Evolutionary conservation across 2,888 invertebrate species (phyloP), one percentile per base, ranked within the genome.

Genomic region (Aphidius colemani): DNA sequence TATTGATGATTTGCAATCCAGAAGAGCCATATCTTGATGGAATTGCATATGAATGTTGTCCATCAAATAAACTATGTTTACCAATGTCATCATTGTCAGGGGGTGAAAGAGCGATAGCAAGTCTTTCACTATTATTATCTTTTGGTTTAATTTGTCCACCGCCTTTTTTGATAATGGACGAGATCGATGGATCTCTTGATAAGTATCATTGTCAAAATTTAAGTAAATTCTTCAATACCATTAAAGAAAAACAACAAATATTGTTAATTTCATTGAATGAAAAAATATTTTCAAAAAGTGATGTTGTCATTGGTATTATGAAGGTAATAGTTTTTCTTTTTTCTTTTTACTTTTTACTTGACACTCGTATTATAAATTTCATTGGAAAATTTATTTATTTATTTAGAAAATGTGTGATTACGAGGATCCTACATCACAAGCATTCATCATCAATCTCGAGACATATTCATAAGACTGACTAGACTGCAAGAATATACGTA

Each of bases 21-120:
- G 98, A 98, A 84, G 98, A 99, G 84, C 98, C 98, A 0, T 99
- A 97, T 84, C 85, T 97, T 74, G 97, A 96, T 85, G 98, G 98
- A 67, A 93, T 98, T 73, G 95, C 94, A 83, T 98, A 97, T 85
- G 96, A 96, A 85, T 99, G 98, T 84, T 95, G 98, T 65, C 97
- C 96, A 51, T 98, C 98, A 1, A 96, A 96, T 55, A 96, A 97
- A 87, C 88, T 95, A 67, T 98, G 96, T 86, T 93, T 96, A 83
- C 95, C 95, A 45, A 96, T 97, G 95, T 94, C 95, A 78, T 96
- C 96, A 85, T 86, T 99, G 63, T 97, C 96, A 73, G 99, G 98
- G 69, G 98, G 98, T 55, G 98, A 99, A 85, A 96, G 97, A 84
- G 96, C 97, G 0, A 94, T 99, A 10, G 98, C 98, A 30, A 97